A percentile compares a stretch with the other conserved stretches of the same genome.
These are phyloP conservation scores for Encarsia formosa DNA, from an alignment of 2,888 invertebrate genomes.

Conservation along the genomic window DNA sequence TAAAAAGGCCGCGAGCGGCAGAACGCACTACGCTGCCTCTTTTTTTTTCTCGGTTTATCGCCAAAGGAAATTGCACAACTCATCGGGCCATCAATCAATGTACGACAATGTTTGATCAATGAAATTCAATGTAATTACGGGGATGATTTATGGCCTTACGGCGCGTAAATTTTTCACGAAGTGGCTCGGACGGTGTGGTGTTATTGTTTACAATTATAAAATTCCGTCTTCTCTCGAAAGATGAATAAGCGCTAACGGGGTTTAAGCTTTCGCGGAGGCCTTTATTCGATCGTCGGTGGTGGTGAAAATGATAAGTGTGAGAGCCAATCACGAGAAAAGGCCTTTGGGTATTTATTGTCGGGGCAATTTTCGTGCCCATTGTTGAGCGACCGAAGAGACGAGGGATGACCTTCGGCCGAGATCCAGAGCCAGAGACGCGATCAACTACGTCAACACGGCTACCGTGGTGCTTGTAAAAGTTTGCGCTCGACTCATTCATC, in stretches of 20 bases:
- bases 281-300: neutral
- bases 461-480: neutral
- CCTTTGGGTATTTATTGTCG: too few species aligned
- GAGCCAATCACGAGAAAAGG: constrained; percentile 12
- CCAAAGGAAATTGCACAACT: too few species aligned
- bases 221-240: neutral
- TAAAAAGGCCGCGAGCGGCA: too few species aligned
- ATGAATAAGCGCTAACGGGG: neutral
- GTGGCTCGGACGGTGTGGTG: neutral
- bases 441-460: neutral
- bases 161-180: neutral
- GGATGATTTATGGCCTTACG: neutral
- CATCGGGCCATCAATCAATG: neutral
- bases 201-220: neutral
- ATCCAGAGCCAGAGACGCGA: neutral
- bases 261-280: neutral
- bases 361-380: constrained; percentile 22
- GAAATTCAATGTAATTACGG: neutral
- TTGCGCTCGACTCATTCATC: neutral
- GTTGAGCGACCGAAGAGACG: constrained; percentile 2
- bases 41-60: too few species aligned
- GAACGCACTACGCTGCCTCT: too few species aligned
- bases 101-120: neutral
- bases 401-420: neutral
- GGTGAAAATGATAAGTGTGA: neutral